Base-by-base conservation (phyloP, 2,888 invertebrate genomes). In the Stenodera caucasica region DNA sequence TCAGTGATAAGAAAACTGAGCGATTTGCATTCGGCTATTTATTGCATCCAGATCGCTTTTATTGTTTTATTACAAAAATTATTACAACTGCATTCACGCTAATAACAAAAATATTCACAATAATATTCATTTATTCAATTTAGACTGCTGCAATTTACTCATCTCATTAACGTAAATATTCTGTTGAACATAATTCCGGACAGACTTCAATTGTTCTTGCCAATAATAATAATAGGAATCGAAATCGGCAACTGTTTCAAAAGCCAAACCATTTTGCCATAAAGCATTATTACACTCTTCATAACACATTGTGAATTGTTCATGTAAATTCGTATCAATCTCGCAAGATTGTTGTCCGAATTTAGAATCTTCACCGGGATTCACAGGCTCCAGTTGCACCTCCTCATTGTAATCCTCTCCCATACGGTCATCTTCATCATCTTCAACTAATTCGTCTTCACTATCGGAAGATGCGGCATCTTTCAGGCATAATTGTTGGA, bases 141-240 rank as follows among this genome's bases (percentile, higher is more conserved):
- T 45, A 5, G 45, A 45, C 53, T 65, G 57, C 35, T 69, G 65
- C 66, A 67, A 74, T 53, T 68, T 67, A 51, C 65, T 71, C 78
- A 80, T 78, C 71, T 80, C 79, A 26, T 74, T 67, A 2, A 78
- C 53, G 67, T 78, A 80, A 62, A 81, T 72, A 68, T 78, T 77
- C 65, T 79, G 78, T 61, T 78, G 78, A 1, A 80, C 71, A 69
- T 74, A 80, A 65, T 76, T 73, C 54, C 78, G 69, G 18, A 79
- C 72, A 4, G 67, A 60, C 33, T 65, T 61, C n/a, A 80, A 64
- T 55, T 78, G 74, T n/a, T 67, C 59, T 63, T 78, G 77, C 79
- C 79, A 81, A 18, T 77, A 65, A 33, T 76, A 64, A 49, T 56
- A 60, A 63, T 75, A 80, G 75, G 75, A 78, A n/a, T 78, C 73